A percentile compares a stretch with the other conserved stretches of the same genome.
These are phyloP conservation scores for Augochlora pura DNA, from an alignment of 1,140 invertebrate genomes.

Conservation along the genomic window DNA sequence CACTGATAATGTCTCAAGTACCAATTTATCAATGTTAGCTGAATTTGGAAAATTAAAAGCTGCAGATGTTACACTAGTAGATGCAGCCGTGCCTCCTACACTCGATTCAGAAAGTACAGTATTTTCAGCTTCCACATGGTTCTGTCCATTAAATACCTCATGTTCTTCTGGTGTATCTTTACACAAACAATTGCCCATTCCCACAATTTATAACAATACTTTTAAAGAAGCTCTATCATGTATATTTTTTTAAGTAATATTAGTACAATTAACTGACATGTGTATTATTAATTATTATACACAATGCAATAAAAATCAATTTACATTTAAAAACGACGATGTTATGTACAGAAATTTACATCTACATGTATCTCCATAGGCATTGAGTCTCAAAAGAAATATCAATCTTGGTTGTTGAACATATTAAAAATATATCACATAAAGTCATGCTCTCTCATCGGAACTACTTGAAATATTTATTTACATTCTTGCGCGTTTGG, in stretches of 20 bases:
- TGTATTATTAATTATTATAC: conserved; percentile 36
- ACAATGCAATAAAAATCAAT: conserved; percentile 42
- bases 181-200: conserved; percentile 85
- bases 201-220: conserved; percentile 61
- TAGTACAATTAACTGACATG: conserved; percentile 43
- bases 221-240: conserved; percentile 25
- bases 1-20: conserved; percentile 89
- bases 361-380: neutral
- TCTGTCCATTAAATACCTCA: conserved; percentile 72
- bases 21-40: conserved; percentile 85
- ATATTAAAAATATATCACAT: conserved; percentile 50
- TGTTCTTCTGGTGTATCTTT: conserved; percentile 81
- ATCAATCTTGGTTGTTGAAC: neutral
- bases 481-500: conserved; percentile 23
- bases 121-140: conserved; percentile 71
- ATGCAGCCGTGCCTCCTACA: conserved; percentile 64
- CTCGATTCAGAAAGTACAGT: conserved; percentile 69
- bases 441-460: conserved; percentile 42
- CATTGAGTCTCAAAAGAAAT: neutral
- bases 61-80: conserved; percentile 56
- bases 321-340: neutral
- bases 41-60: conserved; percentile 77
- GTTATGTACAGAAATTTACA: neutral
- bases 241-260: conserved; percentile 50
- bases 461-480: conserved; percentile 30